Evolutionary conservation across 2,888 invertebrate genomes (phyloP).

Genomic region (Yponomeuta plumbellus): DNA sequence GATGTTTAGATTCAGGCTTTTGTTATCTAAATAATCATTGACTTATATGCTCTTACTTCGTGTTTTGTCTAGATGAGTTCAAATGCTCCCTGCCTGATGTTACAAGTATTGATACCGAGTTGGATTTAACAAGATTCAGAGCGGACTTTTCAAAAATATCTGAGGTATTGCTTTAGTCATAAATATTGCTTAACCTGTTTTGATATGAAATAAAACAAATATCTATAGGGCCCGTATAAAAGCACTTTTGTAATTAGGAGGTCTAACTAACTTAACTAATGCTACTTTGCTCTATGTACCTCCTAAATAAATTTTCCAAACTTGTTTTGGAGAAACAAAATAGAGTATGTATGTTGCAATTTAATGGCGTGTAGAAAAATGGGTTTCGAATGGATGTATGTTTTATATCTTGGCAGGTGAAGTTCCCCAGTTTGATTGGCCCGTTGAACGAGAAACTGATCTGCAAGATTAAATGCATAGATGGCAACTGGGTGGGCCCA

Average conservation of each 20-base stretch:
- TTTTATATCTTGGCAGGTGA: conserved; percentile 62
- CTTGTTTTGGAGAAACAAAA: too few relatives aligned
- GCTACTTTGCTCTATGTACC: too few relatives aligned
- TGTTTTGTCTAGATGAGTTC: conserved; percentile 52
- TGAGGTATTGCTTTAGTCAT: conserved; percentile 42
- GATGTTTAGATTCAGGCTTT: too few relatives aligned
- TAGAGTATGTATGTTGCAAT: too few relatives aligned
- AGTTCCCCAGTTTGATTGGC: conserved; percentile 86
- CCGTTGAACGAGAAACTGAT: conserved; percentile 83
- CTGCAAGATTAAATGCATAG: conserved; percentile 90
- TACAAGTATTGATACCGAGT: conserved; percentile 53
- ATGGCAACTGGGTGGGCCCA: conserved; percentile 90
- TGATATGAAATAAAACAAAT: too few relatives aligned
- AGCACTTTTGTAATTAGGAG: too few relatives aligned
- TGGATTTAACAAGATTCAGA: conserved; percentile 60
- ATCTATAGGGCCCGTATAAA: too few relatives aligned
- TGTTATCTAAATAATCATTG: too few relatives aligned
- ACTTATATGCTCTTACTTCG: neutral
- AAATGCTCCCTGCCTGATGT: conserved; percentile 70
- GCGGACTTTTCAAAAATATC: conserved; percentile 69
- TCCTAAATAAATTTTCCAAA: too few relatives aligned
- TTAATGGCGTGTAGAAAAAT: too few relatives aligned
- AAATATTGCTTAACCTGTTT: neutral
- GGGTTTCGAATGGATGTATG: too few relatives aligned
- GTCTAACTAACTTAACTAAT: too few relatives aligned